These are phyloP conservation scores for Hipposideros larvatus DNA, from an alignment of 2,797 vertebrate genomes.

Conservation along the genomic window DNA sequence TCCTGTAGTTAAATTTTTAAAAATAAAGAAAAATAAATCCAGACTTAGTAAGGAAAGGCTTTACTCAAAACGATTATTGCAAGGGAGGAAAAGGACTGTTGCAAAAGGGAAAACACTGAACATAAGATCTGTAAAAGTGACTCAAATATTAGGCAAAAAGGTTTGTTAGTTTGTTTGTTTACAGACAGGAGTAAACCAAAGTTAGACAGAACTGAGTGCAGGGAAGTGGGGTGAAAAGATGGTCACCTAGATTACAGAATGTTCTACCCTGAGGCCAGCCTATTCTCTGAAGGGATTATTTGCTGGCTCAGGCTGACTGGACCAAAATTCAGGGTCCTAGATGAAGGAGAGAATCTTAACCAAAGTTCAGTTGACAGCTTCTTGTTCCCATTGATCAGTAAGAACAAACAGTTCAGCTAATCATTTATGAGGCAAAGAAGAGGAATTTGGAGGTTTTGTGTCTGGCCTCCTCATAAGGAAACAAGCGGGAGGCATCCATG, in stretches of 20 bases:
- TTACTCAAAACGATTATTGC: neutral
- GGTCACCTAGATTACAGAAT: neutral
- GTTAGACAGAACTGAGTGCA: neutral
- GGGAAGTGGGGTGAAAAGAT: neutral
- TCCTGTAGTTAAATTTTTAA: neutral
- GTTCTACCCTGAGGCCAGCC: neutral
- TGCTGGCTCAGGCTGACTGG: neutral
- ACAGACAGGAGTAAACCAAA: neutral
- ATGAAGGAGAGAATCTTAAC: neutral
- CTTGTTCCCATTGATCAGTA: neutral
- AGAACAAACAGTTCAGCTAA: neutral
- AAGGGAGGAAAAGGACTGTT: neutral
- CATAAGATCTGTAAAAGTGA: neutral
- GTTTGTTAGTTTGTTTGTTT: neutral
- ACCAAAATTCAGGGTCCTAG: too few species aligned
- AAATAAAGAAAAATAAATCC: neutral
- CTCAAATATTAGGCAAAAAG: neutral
- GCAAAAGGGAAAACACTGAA: neutral
- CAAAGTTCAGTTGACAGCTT: neutral
- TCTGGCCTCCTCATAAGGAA: neutral
- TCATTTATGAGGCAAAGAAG: neutral
- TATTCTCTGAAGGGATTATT: neutral
- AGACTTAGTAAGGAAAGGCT: neutral
- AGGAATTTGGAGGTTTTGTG: neutral
- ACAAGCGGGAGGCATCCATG: neutral